These are phyloP conservation scores for Mustelus asterias DNA, from an alignment of 2,113 vertebrate genomes.

Conservation along the genomic window DNA sequence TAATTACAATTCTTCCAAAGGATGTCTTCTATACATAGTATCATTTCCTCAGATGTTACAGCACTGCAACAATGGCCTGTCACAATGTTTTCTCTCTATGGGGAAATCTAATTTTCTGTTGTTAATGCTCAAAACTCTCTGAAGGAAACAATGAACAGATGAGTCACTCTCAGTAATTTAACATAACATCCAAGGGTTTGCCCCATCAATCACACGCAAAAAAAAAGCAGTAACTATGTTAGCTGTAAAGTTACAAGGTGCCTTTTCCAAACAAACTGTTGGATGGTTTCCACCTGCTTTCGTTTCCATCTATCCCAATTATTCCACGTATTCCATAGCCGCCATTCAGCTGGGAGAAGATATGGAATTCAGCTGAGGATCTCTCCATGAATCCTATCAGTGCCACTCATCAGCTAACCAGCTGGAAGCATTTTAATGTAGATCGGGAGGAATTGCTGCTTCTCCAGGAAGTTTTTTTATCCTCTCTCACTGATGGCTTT, in stretches of 20 bases:
- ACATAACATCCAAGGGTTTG: neutral
- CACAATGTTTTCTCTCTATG: conserved; percentile 23
- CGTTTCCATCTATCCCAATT: neutral
- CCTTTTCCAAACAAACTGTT: neutral
- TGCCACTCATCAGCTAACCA: neutral
- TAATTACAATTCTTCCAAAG: conserved; percentile 18
- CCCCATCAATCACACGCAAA: neutral
- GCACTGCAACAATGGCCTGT: neutral
- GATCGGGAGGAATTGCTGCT: neutral
- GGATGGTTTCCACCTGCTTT: neutral
- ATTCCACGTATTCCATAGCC: neutral
- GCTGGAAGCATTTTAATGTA: neutral
- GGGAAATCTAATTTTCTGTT: conserved; percentile 1
- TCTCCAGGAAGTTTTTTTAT: neutral
- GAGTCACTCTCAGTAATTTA: conserved; percentile 30
- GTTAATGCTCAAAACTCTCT: neutral
- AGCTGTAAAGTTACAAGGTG: neutral
- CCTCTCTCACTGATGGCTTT: neutral
- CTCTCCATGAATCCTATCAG: neutral
- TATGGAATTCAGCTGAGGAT: neutral
- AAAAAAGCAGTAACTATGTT: neutral
- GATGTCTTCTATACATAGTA: neutral
- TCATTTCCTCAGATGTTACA: conserved; percentile 18
- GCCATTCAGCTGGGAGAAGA: neutral
- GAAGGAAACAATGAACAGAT: conserved; percentile 25